Evolutionary conservation across 2,797 vertebrate species (phyloP).

Genomic region (Jordanella pulchra): DNA sequence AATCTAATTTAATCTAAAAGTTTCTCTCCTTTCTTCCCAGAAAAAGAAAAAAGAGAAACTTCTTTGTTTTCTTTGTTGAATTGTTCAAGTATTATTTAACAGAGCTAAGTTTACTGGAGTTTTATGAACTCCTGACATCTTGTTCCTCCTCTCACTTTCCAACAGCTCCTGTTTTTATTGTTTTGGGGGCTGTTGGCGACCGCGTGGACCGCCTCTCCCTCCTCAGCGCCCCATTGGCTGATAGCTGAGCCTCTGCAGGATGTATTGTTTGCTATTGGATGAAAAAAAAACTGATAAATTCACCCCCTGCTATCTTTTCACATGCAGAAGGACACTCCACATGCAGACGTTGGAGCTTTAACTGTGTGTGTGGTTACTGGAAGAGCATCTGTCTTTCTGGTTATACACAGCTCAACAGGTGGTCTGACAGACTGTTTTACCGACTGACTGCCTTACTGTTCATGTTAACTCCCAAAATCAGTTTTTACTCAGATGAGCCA

Average conservation of each 20-base stretch:
- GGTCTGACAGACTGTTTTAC: constrained; percentile 28
- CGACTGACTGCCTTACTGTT: not conserved
- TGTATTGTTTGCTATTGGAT: constrained; percentile 39
- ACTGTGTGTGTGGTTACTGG: constrained; percentile 50
- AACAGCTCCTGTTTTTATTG: constrained; percentile 17
- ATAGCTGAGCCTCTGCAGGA: not conserved
- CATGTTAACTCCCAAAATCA: constrained; percentile 2
- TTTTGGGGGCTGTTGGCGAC: constrained; percentile 33
- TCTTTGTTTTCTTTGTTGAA: not conserved
- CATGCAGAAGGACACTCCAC: constrained; percentile 36
- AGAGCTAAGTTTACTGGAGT: too few species aligned
- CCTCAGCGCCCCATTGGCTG: constrained; percentile 37
- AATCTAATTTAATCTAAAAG: not conserved
- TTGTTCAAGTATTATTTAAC: not conserved
- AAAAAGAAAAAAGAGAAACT: too few species aligned
- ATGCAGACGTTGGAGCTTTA: constrained; percentile 24
- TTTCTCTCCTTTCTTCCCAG: not conserved
- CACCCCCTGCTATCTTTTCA: constrained; percentile 27
- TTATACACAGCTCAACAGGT: constrained; percentile 57
- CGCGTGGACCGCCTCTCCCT: constrained; percentile 34
- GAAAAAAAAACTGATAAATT: not conserved
- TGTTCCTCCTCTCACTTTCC: constrained; percentile 4
- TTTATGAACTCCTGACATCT: not conserved
- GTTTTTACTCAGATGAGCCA: constrained; percentile 3
- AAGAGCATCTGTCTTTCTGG: constrained; percentile 36